Evolutionary conservation across 2,113 vertebrate genomes (phyloP), one percentile per base, ranked within the genome.

Genomic region (Phaethon lepturus): DNA sequence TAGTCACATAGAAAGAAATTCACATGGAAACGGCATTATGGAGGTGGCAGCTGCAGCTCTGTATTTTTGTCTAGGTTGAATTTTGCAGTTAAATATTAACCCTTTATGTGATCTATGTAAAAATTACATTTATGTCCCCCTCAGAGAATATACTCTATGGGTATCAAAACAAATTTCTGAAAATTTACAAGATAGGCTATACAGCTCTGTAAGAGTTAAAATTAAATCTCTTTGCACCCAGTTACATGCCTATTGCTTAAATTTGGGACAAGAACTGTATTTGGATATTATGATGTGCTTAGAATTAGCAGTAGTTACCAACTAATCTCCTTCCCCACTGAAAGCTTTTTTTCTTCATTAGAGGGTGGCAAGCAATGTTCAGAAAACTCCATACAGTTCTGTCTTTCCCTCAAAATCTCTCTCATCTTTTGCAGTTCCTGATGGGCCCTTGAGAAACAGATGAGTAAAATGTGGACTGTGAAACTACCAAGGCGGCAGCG

Each of bases 11-110:
- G 69, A 96, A 96, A 96, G 80, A 93, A 94, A 96, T 94, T 73
- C 95, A 94, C 95, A 96, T 97, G 96, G 96, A 97, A 96, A 97
- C 85, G 8, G 87, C 89, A 91, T 90, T 95, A 96, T 95, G 92
- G 92, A 95, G 95, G 93, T 95, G 95, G 95, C 84, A 95, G 77
- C 85, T 95, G 87, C 85, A 95, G 92, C 74, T 96, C 71, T 94
- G 10, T 91, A 79, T 96, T 96, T 96, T 92, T 94, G 49, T 81
- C 89, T 85, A 33, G 45, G 60, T 75, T 94, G 87, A 94, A 87
- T 95, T 78, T 90, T 96, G 69, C 89, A 91, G 89, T 90, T 94
- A 78, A 93, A 91, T 31, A 14, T 96, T 96, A 96, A 97, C 84
- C 33, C 69, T 82, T 86, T 85, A 17, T 64, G 53, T 79, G 44